These are phyloP conservation scores for Papilio dardanus DNA, from an alignment of 1,140 invertebrate genomes.

Conservation along the genomic window DNA sequence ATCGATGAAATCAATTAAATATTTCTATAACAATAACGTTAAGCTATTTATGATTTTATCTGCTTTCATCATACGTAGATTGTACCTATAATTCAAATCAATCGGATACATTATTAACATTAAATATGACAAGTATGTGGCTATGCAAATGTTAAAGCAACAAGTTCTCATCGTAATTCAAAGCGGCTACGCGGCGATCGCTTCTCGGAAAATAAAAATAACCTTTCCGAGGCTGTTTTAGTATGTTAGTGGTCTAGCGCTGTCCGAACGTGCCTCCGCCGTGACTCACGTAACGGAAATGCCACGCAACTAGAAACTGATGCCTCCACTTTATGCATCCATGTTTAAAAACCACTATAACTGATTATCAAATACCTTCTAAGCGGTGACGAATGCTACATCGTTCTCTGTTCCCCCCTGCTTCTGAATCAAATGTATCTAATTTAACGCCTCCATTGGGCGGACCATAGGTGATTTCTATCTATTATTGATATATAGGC, in stretches of 20 bases:
- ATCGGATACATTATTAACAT: not conserved
- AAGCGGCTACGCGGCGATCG: slow-evolving; percentile 41
- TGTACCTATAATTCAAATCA: not conserved
- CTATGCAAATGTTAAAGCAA: slow-evolving; percentile 29
- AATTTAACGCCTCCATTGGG: slow-evolving; percentile 15
- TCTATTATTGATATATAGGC: slow-evolving; percentile 9
- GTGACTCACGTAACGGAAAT: slow-evolving; percentile 81
- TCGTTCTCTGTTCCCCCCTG: not conserved
- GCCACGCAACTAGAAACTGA: slow-evolving; percentile 71
- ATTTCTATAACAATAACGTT: not conserved
- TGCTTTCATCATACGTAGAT: not conserved
- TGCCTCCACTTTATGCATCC: slow-evolving; percentile 64
- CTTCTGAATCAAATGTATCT: slow-evolving; percentile 4
- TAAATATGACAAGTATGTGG: slow-evolving; percentile 18
- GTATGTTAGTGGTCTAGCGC: slow-evolving; percentile 74
- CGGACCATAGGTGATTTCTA: slow-evolving; percentile 10
- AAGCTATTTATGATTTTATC: not conserved
- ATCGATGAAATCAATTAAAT: not conserved
- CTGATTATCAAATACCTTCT: slow-evolving; percentile 30
- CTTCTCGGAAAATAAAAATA: slow-evolving; percentile 66
- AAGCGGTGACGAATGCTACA: slow-evolving; percentile 28
- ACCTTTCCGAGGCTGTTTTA: slow-evolving; percentile 63
- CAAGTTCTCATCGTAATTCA: slow-evolving; percentile 47
- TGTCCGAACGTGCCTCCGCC: slow-evolving; percentile 71
- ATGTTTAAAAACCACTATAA: slow-evolving; percentile 41